A percentile compares a stretch with the other conserved stretches of the same genome.
phyloP scores from a whole-genome alignment of 2,888 invertebrate genomes.

The Plemyria rubiginata region DNA sequence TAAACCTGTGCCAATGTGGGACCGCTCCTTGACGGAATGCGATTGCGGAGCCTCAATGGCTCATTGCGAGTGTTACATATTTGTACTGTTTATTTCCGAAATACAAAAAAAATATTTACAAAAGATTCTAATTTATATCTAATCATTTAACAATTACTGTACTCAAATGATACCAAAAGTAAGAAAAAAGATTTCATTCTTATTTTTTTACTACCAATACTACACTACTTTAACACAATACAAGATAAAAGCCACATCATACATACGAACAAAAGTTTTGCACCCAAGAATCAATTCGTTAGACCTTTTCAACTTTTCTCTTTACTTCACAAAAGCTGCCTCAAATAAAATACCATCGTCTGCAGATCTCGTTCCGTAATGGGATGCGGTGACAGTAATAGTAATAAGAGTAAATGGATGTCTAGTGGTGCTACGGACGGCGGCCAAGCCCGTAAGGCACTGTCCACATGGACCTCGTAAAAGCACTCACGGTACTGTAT shows the following conservation, averaged over 20 bases:
- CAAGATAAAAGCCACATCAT: background rate
- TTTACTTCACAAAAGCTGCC: conserved; percentile 21
- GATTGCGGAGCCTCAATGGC: no score
- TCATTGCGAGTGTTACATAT: no score
- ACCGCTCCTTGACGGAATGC: no score
- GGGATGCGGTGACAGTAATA: conserved; percentile 62
- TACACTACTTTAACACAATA: background rate
- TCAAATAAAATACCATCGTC: conserved; percentile 30
- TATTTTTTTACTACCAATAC: background rate
- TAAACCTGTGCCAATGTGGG: no score
- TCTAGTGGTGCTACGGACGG: conserved; percentile 50
- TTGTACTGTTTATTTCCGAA: no score
- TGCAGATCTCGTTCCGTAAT: conserved; percentile 55
- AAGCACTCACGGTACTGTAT: conserved; percentile 9
- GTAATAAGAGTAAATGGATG: conserved; percentile 64
- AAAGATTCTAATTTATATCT: no score
- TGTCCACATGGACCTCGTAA: conserved; percentile 19
- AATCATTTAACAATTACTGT: no score
- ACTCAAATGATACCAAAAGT: no score
- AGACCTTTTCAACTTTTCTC: background rate
- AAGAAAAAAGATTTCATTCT: no score
- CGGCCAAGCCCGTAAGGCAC: conserved; percentile 30
- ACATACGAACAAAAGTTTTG: conserved; percentile 3
- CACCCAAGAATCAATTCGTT: conserved; percentile 8
- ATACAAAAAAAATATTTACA: no score